Evolutionary conservation across 2,888 invertebrate species (phyloP).

Genomic region (Achlya flavicornis): DNA sequence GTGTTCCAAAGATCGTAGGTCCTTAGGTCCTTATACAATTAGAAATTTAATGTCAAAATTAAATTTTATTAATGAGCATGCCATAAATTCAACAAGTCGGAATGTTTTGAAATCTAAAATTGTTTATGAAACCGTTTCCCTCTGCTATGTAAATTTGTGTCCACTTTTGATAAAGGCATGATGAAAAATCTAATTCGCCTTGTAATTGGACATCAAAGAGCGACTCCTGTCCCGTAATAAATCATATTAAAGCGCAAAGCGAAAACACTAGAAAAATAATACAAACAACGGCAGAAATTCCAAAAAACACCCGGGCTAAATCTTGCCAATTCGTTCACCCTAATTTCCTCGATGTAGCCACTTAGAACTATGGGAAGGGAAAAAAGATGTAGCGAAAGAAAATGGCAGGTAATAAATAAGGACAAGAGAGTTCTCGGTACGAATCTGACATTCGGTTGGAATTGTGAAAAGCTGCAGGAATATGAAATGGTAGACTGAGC

Average conservation of each 20-base stretch:
- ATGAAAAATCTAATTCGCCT: conserved; percentile 7
- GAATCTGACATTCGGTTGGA: conserved; percentile 41
- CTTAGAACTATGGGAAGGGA: conserved; percentile 33
- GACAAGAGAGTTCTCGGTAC: conserved; percentile 54
- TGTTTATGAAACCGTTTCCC: not conserved
- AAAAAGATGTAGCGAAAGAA: conserved; percentile 63
- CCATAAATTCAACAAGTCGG: not conserved
- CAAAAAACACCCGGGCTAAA: conserved; percentile 33
- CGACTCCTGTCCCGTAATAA: conserved; percentile 10
- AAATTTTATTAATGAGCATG: not conserved
- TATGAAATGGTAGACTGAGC: conserved; percentile 34
- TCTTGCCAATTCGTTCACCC: conserved; percentile 51
- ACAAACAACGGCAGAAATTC: conserved; percentile 13
- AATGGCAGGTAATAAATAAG: conserved; percentile 71
- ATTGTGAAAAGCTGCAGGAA: conserved; percentile 34
- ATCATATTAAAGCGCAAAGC: conserved; percentile 9
- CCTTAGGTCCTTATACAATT: no score
- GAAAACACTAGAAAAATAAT: conserved; percentile 6
- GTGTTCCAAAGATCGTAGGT: no score
- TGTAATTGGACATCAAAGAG: conserved; percentile 9
- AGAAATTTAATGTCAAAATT: no score
- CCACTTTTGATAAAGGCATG: not conserved
- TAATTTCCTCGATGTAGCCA: conserved; percentile 49
- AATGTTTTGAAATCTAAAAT: not conserved
- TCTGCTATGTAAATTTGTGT: not conserved